Evolutionary conservation across 2,888 invertebrate species (phyloP).

Genomic region (Tipula lateralis): DNA sequence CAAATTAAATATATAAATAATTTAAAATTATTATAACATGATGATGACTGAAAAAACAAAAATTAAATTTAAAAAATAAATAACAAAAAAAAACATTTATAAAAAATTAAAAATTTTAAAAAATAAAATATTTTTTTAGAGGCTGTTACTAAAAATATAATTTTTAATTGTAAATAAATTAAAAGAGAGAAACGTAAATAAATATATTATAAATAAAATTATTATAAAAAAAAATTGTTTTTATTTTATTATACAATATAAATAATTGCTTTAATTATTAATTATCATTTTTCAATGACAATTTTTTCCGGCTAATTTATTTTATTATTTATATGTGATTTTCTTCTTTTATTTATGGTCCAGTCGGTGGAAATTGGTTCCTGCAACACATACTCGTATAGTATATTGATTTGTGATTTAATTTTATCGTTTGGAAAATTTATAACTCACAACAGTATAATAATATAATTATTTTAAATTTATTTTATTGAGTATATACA

Average conservation of each 20-base stretch:
- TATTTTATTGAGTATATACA: too few relatives aligned
- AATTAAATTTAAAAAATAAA: not conserved
- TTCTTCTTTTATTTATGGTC: too few relatives aligned
- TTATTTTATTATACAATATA: not conserved
- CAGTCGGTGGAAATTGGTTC: too few relatives aligned
- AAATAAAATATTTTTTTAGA: conserved; percentile 19
- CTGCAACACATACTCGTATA: too few relatives aligned
- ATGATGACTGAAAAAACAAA: conserved; percentile 3
- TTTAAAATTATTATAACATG: not conserved
- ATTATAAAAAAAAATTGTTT: not conserved
- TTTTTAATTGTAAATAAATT: conserved; percentile 24
- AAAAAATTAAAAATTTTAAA: not conserved
- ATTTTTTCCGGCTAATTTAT: too few relatives aligned
- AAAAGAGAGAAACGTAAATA: not conserved
- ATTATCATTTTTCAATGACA: not conserved
- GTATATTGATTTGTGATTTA: too few relatives aligned
- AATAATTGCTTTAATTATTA: not conserved
- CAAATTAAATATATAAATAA: not conserved
- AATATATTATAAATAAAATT: conserved; percentile 2
- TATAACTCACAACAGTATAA: too few relatives aligned
- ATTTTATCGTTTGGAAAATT: too few relatives aligned
- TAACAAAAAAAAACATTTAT: not conserved
- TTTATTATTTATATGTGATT: too few relatives aligned
- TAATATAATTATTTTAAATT: too few relatives aligned
- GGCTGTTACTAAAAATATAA: conserved; percentile 24